A percentile compares a stretch with the other conserved stretches of the same genome.
phyloP scores from a whole-genome alignment of 2,888 invertebrate species.

The Drosophila tanythrix region DNA sequence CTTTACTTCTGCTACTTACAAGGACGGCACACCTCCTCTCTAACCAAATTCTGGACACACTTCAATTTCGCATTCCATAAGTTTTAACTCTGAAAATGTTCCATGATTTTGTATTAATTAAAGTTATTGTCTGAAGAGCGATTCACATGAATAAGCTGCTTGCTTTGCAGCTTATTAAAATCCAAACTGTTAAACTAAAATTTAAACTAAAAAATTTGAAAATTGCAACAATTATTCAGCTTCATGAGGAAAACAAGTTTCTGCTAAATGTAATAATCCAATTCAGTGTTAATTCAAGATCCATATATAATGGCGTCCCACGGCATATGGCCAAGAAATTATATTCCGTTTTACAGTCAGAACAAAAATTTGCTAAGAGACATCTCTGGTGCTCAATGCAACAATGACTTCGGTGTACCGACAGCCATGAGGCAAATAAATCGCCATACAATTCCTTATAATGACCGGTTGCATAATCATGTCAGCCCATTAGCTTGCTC shows the following conservation, averaged over 20 bases:
- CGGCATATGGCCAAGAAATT: not conserved
- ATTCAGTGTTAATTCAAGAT: not conserved
- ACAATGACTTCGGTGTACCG: too few species aligned
- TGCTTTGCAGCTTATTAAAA: not conserved
- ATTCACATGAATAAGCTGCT: not conserved
- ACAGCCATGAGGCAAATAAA: too few species aligned
- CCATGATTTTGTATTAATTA: not conserved
- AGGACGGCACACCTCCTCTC: not conserved
- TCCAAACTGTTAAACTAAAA: not conserved
- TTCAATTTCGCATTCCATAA: not conserved
- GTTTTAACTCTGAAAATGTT: not conserved
- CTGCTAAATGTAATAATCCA: not conserved
- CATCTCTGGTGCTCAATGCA: too few species aligned
- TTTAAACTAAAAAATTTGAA: not conserved
- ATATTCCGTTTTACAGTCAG: not conserved
- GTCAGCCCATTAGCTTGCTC: too few species aligned
- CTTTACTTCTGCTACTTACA: not conserved
- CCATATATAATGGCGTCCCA: not conserved
- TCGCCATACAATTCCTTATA: too few species aligned
- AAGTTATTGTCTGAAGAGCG: not conserved
- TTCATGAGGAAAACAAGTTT: not conserved
- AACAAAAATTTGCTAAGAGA: not conserved
- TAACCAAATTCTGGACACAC: not conserved
- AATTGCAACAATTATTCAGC: not conserved
- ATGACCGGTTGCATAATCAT: too few species aligned